Evolutionary conservation across 1,140 invertebrate species (phyloP), one percentile per base, ranked within the genome.

Genomic region (Carposina sasakii): DNA sequence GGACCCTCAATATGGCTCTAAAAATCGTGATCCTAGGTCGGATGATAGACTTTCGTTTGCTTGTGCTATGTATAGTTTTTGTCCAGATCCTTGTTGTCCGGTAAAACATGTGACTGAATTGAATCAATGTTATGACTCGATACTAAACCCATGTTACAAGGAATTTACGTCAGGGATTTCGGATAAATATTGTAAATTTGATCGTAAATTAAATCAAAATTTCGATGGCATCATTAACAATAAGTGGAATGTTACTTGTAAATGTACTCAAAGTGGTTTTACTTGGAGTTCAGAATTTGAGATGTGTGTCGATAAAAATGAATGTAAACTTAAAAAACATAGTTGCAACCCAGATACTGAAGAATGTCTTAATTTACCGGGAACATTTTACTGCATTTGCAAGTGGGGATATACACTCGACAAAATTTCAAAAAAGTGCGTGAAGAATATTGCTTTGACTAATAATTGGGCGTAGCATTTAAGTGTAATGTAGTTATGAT

Each of bases 21-120:
- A 88, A 55, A 53, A 89, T 58, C 44, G 51, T 16, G 89, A 91
- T 70, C 72, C 81, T 26, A 69, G 89, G 52, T 87, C 88, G 9
- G 70, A 88, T 55, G 89, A 90, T 59, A 65, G 59, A 16, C 64
- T 66, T 40, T 83, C 87, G 3, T 91, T 87, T 63, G 69, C 71
- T n/a, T 91, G 90, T 61, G 88, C 89, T 4, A 52, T 74, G 22
- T 90, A 90, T 55, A 90, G 89, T 67, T 91, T 91, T 73, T 91
- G 90, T 73, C 89, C 89, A 3, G 89, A 91, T 74, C 85, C 86
- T 19, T 90, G 89, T 62, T 90, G 89, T 62, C 84, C 88, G 8
- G 55, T 82, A 49, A 87, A 85, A 56, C 78, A 87, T 47, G 60
- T 88, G 10, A 54, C 53, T 55, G 63, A 67, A 19, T 16, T 51